phyloP scores from a whole-genome alignment of 2,888 invertebrate species.

The Magallana nippona region DNA sequence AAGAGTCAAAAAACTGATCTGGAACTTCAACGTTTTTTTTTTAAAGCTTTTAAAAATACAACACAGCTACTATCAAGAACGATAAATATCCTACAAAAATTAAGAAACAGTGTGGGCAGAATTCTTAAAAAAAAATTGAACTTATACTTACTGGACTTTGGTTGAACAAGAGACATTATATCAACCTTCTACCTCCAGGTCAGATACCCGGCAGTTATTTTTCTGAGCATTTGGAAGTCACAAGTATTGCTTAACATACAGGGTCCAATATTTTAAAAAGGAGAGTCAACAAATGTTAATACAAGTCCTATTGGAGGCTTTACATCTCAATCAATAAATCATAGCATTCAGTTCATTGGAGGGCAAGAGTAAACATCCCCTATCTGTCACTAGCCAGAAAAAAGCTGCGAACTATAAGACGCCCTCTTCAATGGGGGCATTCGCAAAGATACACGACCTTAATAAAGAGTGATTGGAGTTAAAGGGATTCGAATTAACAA shows the following conservation, averaged over 20 bases:
- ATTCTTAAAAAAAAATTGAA: no score
- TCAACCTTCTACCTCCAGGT: not conserved
- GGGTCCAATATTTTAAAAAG: slow-evolving; percentile 31
- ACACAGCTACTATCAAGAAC: not conserved
- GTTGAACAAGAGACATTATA: not conserved
- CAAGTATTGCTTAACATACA: not conserved
- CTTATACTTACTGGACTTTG: slow-evolving; percentile 1
- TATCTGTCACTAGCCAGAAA: slow-evolving; percentile 7
- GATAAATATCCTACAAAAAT: not conserved
- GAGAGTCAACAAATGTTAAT: slow-evolving; percentile 17
- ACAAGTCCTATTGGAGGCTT: not conserved
- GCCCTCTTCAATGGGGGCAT: not conserved
- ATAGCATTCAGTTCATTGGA: not conserved
- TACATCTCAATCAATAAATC: slow-evolving; percentile 26
- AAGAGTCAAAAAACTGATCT: no score
- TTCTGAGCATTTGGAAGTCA: not conserved
- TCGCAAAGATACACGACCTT: not conserved
- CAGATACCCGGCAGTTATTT: not conserved
- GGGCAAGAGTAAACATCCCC: slow-evolving; percentile 4
- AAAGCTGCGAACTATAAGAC: not conserved
- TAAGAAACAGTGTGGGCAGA: no score
- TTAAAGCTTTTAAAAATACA: not conserved
- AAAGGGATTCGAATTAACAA: not conserved
- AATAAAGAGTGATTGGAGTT: not conserved
- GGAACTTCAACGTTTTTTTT: no score